phyloP scores from a whole-genome alignment of 2,797 vertebrate species.

The Ctenopoma multispine region DNA sequence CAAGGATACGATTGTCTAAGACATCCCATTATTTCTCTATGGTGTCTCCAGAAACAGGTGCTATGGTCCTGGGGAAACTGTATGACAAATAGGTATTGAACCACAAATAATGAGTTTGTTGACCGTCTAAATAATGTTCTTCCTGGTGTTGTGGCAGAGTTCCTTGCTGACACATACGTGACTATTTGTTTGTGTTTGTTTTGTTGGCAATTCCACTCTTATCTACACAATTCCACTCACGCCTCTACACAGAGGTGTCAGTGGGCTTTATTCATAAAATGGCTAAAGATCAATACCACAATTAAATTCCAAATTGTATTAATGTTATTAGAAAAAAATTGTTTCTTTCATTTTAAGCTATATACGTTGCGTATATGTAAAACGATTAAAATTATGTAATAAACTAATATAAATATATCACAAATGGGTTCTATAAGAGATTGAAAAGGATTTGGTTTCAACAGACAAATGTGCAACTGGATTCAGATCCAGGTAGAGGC shows the following conservation, averaged over 20 bases:
- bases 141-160: conserved; percentile 2
- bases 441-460: too few relatives aligned
- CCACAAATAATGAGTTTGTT: background rate
- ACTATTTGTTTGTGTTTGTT: too few relatives aligned
- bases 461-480: too few relatives aligned
- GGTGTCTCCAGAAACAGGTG: conserved; percentile 25
- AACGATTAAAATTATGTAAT: too few relatives aligned
- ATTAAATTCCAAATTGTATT: too few relatives aligned
- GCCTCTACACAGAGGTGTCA: background rate
- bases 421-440: too few relatives aligned
- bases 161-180: background rate
- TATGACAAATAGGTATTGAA: conserved; percentile 43
- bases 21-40: conserved; percentile 69
- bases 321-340: too few relatives aligned
- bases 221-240: background rate
- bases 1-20: conserved; percentile 69
- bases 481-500: too few relatives aligned
- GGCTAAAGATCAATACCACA: background rate
- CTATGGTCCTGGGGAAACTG: conserved; percentile 23
- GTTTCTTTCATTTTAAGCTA: too few relatives aligned
- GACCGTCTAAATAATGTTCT: conserved; percentile 14
- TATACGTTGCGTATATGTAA: too few relatives aligned
- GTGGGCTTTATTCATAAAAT: background rate
- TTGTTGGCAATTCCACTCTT: background rate
- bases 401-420: too few relatives aligned